Evolutionary conservation across 2,113 vertebrate species (phyloP).

Genomic region (Tauraco erythrolophus): DNA sequence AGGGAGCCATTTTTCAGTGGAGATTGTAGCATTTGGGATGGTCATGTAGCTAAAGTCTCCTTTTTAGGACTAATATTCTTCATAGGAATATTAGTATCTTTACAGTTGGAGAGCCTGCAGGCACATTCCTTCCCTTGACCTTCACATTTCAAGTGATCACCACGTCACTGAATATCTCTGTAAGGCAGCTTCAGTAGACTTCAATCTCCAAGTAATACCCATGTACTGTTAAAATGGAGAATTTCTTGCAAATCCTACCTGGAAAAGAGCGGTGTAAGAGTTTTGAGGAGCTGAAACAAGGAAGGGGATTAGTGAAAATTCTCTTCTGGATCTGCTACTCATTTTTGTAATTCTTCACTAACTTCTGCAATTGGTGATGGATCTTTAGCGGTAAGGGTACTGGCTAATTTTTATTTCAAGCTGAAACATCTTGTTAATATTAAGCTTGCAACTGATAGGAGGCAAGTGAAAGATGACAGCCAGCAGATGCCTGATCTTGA

Average conservation of each 20-base stretch:
- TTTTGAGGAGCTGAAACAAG: not conserved
- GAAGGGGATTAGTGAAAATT: not conserved
- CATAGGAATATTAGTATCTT: not conserved
- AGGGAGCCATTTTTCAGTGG: conserved; percentile 35
- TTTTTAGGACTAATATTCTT: conserved; percentile 13
- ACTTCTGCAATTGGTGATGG: not conserved
- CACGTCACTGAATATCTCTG: not conserved
- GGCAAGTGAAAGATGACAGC: conserved; percentile 27
- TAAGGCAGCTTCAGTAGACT: not conserved
- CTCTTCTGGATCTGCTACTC: not conserved
- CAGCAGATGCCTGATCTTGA: conserved; percentile 28
- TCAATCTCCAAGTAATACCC: not conserved
- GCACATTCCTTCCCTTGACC: not conserved
- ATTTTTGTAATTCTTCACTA: not conserved
- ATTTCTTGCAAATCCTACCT: not conserved
- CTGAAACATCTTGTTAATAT: conserved; percentile 32
- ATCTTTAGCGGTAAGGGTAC: not conserved
- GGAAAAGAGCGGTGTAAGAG: not conserved
- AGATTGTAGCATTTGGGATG: not conserved
- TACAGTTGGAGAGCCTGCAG: not conserved
- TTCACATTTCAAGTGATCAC: not conserved
- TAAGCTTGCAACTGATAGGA: conserved; percentile 9
- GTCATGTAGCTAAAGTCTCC: not conserved
- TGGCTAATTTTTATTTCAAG: conserved; percentile 28
- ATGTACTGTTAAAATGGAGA: not conserved